A percentile compares a stretch with the other conserved stretches of the same genome.
phyloP scores from a whole-genome alignment of 2,888 invertebrate genomes.

The Lasius fuliginosus region DNA sequence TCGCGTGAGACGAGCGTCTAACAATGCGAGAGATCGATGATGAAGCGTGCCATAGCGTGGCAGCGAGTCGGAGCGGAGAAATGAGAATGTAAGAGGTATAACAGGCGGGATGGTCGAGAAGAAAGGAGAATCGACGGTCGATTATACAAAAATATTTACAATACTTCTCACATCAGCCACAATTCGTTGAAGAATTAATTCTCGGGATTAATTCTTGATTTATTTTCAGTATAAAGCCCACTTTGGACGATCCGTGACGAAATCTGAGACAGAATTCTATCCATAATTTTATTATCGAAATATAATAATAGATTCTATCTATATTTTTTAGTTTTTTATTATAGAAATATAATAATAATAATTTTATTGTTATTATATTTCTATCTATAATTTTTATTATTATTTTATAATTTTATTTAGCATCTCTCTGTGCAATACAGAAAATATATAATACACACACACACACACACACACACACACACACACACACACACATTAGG shows the following conservation, averaged over 20 bases:
- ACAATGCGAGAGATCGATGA: slow-evolving; percentile 79
- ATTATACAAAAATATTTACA: slow-evolving; percentile 1
- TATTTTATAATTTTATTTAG: too few relatives aligned
- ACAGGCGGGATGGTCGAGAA: background rate
- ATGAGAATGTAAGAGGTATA: slow-evolving; percentile 48
- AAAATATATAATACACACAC: too few relatives aligned
- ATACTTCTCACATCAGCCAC: background rate
- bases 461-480: too few relatives aligned
- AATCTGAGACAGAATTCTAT: background rate
- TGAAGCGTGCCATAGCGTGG: slow-evolving; percentile 66
- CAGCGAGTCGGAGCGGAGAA: slow-evolving; percentile 50
- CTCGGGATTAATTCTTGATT: background rate
- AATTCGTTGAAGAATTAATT: background rate
- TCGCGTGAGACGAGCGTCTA: slow-evolving; percentile 77
- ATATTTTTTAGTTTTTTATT: background rate
- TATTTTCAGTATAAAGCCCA: background rate
- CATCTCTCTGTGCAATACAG: background rate
- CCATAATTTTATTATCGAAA: background rate
- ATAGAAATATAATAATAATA: too few relatives aligned
- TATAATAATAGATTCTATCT: too few relatives aligned
- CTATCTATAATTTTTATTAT: too few relatives aligned
- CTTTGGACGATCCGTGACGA: background rate
- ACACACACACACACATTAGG: too few relatives aligned
- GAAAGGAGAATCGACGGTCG: slow-evolving; percentile 8
- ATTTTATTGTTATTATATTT: too few relatives aligned